A percentile compares a stretch with the other conserved stretches of the same genome.
Evolutionary conservation across 2,797 vertebrate genomes (phyloP).

Genomic region (Bradypodion ventrale): DNA sequence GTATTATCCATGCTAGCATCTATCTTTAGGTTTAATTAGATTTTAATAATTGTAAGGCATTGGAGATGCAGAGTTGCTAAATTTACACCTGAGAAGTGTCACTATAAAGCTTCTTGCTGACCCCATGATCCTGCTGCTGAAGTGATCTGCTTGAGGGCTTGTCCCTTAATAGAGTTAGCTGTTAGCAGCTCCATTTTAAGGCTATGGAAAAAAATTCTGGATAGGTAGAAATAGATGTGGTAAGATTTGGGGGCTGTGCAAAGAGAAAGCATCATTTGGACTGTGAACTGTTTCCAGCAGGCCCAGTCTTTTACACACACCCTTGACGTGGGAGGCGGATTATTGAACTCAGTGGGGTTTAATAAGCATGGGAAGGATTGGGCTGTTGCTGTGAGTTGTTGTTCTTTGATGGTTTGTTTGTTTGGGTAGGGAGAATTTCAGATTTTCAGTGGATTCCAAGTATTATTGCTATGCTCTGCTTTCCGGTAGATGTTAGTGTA

Average conservation of each 20-base stretch:
- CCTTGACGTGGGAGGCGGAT: neutral
- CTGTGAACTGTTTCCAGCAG: conserved; percentile 37
- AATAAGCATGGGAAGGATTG: neutral
- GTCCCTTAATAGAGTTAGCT: conserved; percentile 42
- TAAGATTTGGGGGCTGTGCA: conserved; percentile 43
- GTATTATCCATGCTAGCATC: neutral
- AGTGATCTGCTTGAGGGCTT: conserved; percentile 59
- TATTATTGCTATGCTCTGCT: conserved; percentile 36
- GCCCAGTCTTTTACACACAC: neutral
- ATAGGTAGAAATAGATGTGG: conserved; percentile 43
- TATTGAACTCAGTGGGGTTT: neutral
- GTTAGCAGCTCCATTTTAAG: conserved; percentile 49
- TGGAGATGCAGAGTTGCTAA: conserved; percentile 69
- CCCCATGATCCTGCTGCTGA: conserved; percentile 68
- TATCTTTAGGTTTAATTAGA: conserved; percentile 41
- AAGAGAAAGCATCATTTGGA: conserved; percentile 43
- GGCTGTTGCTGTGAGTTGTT: too few relatives aligned
- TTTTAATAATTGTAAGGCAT: conserved; percentile 70
- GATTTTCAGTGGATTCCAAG: conserved; percentile 55
- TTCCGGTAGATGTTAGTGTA: conserved; percentile 47
- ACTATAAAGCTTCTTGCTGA: conserved; percentile 63
- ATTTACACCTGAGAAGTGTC: conserved; percentile 69
- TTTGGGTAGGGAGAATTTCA: conserved; percentile 45
- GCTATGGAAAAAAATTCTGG: conserved; percentile 48
- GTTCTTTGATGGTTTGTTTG: too few relatives aligned